These are phyloP conservation scores for Eucera pruinosa DNA, from an alignment of 2,888 invertebrate species.

Conservation along the genomic window DNA sequence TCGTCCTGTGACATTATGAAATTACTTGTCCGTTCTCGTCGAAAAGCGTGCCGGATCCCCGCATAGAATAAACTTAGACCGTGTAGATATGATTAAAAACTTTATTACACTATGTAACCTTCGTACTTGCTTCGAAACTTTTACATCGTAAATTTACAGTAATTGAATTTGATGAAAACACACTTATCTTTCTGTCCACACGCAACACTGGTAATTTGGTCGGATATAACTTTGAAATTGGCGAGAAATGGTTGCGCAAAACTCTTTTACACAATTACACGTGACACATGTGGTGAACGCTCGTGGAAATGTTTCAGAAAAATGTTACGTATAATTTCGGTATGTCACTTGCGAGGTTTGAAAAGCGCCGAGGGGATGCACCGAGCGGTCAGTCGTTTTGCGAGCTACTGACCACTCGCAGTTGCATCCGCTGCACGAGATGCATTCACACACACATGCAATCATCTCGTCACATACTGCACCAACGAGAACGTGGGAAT, in stretches of 20 bases:
- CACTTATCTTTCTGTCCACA: not conserved
- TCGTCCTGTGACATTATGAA: slow-evolving; percentile 55
- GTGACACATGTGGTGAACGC: slow-evolving; percentile 1
- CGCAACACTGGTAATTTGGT: not conserved
- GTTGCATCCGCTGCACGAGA: slow-evolving; percentile 82
- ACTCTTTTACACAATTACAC: not conserved
- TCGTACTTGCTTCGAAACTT: not conserved
- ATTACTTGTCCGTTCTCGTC: slow-evolving; percentile 53
- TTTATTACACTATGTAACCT: slow-evolving; percentile 38
- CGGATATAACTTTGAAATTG: too few species aligned
- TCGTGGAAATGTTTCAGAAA: not conserved
- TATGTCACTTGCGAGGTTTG: slow-evolving; percentile 41
- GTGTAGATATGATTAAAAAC: slow-evolving; percentile 39
- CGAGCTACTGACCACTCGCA: slow-evolving; percentile 82
- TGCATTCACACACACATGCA: slow-evolving; percentile 80
- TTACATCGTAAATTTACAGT: slow-evolving; percentile 5
- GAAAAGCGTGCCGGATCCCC: slow-evolving; percentile 34
- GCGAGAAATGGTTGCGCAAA: not conserved
- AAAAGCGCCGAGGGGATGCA: slow-evolving; percentile 57
- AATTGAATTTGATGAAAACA: not conserved
- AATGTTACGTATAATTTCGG: slow-evolving; percentile 6
- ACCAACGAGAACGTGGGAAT: slow-evolving; percentile 63
- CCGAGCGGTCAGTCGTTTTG: slow-evolving; percentile 78
- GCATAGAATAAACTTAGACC: slow-evolving; percentile 40
- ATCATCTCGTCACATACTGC: slow-evolving; percentile 66